A percentile compares a stretch with the other conserved stretches of the same genome.
Conservation (phyloP, 2,797 vertebrate genomes). For the Varecia variegata region DNA sequence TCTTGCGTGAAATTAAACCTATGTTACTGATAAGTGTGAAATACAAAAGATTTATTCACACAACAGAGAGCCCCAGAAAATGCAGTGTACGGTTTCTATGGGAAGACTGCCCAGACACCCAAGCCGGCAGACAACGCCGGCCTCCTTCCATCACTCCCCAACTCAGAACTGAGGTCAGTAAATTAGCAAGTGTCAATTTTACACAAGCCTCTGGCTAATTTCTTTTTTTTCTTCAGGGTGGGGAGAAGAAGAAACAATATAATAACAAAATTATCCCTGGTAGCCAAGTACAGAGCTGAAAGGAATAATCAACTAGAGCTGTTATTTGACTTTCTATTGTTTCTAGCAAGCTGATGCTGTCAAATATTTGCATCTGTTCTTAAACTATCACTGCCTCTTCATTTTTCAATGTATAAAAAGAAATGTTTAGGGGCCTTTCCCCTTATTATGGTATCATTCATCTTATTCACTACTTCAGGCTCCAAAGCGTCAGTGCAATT, state of each 20-base stretch:
- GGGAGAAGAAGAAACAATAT: neutral
- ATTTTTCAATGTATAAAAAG: constrained; percentile 43
- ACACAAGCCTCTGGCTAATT: neutral
- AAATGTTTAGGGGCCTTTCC: constrained; percentile 38
- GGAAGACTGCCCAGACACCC: neutral
- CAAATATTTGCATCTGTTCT: constrained; percentile 64
- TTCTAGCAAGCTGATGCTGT: constrained; percentile 43
- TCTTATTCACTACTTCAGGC: constrained; percentile 39
- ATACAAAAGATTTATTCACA: constrained; percentile 50
- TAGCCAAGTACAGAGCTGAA: constrained; percentile 45
- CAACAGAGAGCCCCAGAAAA: constrained; percentile 35
- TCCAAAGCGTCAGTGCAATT: constrained; percentile 36
- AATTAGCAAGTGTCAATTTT: constrained; percentile 30
- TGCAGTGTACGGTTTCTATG: neutral
- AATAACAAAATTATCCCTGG: constrained; percentile 38
- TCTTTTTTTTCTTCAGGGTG: neutral
- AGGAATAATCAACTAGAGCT: constrained; percentile 54
- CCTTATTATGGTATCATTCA: neutral
- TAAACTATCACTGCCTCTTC: constrained; percentile 58
- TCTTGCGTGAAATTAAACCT: constrained; percentile 73
- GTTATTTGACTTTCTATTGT: constrained; percentile 45
- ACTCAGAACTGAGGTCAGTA: neutral
- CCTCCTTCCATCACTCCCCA: neutral
- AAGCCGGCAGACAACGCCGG: rapidly evolving
- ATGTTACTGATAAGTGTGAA: constrained; percentile 61